Percentiles rank a stretch among this genome's conserved stretches.
These are phyloP conservation scores for Pterophyllum scalare DNA, from an alignment of 2,113 vertebrate species.

Conservation along the genomic window DNA sequence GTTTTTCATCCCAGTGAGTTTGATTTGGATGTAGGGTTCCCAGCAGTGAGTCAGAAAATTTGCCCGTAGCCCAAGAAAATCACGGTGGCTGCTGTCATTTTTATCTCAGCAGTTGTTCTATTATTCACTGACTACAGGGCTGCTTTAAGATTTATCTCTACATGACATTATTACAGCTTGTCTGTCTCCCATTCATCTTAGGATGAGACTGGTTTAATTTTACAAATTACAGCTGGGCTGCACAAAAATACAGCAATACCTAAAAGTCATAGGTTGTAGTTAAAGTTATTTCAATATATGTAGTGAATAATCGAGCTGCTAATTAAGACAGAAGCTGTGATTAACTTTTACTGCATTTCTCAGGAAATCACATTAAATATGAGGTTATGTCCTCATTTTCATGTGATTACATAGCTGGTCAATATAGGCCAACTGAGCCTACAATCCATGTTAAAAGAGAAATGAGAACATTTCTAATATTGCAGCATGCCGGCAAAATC, in stretches of 20 bases:
- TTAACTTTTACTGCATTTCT: not conserved
- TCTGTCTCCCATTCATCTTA: constrained; percentile 6
- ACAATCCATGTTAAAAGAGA: not conserved
- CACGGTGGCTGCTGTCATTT: not conserved
- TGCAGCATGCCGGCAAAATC: not conserved
- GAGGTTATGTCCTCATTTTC: not conserved
- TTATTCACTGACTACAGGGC: constrained; percentile 24
- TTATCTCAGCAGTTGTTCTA: constrained; percentile 39
- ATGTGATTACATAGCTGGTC: not conserved
- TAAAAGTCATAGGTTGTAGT: not conserved
- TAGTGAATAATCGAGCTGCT: not conserved
- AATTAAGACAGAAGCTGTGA: constrained; percentile 4
- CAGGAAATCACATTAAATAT: not conserved
- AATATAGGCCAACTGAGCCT: not conserved
- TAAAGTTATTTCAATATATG: not conserved
- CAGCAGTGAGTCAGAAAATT: constrained; percentile 17
- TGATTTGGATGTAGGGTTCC: constrained; percentile 29
- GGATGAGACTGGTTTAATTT: constrained; percentile 13
- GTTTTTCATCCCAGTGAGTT: constrained; percentile 21
- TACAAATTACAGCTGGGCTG: not conserved
- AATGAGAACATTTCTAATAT: not conserved
- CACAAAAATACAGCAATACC: not conserved
- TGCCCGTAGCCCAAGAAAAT: constrained; percentile 10
- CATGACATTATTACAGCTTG: constrained; percentile 12
- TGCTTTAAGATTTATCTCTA: constrained; percentile 20